These are phyloP conservation scores for Balearica regulorum DNA, from an alignment of 2,797 vertebrate genomes.

Conservation along the genomic window DNA sequence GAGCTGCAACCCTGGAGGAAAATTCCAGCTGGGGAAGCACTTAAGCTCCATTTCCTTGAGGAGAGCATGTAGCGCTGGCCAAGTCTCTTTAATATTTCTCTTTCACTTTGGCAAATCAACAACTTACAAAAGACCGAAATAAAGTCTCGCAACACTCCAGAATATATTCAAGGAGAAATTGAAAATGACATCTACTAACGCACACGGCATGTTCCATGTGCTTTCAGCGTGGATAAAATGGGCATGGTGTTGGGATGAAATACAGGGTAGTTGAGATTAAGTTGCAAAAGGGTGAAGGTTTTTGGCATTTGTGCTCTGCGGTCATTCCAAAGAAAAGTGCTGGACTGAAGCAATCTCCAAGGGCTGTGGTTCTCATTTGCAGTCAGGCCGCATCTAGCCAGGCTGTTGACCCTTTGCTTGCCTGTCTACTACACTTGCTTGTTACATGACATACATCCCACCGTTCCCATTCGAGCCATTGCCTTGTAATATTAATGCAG, in stretches of 20 bases:
- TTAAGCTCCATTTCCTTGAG: not conserved
- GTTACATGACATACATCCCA: not conserved
- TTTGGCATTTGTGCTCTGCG: not conserved
- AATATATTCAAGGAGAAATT: not conserved
- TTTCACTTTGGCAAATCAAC: slow-evolving; percentile 5
- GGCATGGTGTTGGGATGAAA: not conserved
- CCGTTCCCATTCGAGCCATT: not conserved
- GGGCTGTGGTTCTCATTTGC: slow-evolving; percentile 3
- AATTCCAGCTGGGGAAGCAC: slow-evolving; percentile 18
- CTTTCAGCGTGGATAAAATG: not conserved
- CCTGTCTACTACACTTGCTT: not conserved
- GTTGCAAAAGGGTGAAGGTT: not conserved
- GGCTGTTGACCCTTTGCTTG: not conserved
- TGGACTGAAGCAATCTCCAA: not conserved
- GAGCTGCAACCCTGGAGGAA: not conserved
- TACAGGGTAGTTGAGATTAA: not conserved
- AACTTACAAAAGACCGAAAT: not conserved
- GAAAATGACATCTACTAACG: not conserved
- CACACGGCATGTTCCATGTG: accelerated
- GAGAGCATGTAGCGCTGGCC: not conserved
- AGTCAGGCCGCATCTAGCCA: not conserved
- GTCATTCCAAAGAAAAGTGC: not conserved
- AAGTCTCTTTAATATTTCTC: not conserved
- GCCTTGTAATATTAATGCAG: not conserved
- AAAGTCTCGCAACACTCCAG: not conserved